Evolutionary conservation across 2,113 vertebrate species (phyloP), one percentile per base, ranked within the genome.

Genomic region (Neodon shergylaensis): DNA sequence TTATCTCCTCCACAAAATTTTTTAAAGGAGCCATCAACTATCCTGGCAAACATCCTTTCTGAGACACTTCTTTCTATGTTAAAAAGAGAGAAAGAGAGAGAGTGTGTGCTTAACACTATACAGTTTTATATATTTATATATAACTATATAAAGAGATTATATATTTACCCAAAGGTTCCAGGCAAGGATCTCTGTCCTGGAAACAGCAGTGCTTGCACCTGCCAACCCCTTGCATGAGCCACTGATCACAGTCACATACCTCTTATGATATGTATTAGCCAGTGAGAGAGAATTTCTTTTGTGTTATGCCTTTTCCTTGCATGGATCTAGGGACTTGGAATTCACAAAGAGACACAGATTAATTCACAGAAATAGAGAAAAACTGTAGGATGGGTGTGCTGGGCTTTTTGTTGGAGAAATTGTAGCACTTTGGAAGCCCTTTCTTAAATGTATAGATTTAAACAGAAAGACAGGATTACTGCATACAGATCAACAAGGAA

Each of bases 161-260:
- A 44, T 58, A 65, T 82, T 73, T 11, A 82, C 63, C 94, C 63
- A 74, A 52, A 87, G 92, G 91, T 93, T 66, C 31, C 42, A 95
- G 65, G 82, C 73, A 95, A 76, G 31, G 26, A 47, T 76, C 14
- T 33, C 13, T 0, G 65, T 92, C 90, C 78, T 96, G 76, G 47
- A 95, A 97, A 66, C 0, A 70, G 84, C 49, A 92, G 5, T 72
- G 21, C 22, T 22, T 95, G 33, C 33, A 66, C 52, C 92, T 97
- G 96, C 93, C 94, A 97, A 96, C 13, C 39, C 63, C 39, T 94
- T 94, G 19, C 0, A 8, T 74, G 95, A 96, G 96, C 97, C 44
- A 19, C 12, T 58, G 11, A 22, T 26, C 85, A 54, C 7, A 95
- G 42, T 78, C 96, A 21, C 94, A 97, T 97, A 47, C 21, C 83